These are phyloP conservation scores for Bradypus variegatus DNA, from an alignment of 2,797 vertebrate species.

Conservation along the genomic window DNA sequence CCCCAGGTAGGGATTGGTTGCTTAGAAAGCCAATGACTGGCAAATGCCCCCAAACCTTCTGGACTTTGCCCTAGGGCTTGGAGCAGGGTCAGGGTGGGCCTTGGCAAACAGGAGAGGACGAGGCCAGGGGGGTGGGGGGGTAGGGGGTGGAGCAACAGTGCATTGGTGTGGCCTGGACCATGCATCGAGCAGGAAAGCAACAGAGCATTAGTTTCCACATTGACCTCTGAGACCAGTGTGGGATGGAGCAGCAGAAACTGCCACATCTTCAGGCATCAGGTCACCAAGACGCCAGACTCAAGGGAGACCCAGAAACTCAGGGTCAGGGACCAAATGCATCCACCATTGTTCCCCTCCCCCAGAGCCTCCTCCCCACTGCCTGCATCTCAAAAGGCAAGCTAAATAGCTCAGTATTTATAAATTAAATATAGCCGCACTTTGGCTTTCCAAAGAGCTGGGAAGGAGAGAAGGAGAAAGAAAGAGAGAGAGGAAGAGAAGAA, in stretches of 20 bases:
- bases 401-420: slow-evolving; percentile 61
- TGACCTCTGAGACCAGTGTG: background rate
- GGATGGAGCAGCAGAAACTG: background rate
- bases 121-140: no score
- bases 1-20: background rate
- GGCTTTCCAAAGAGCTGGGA: slow-evolving; percentile 61
- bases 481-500: slow-evolving; percentile 63
- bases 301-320: background rate
- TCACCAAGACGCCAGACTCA: background rate
- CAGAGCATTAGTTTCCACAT: background rate
- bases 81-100: background rate
- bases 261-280: background rate
- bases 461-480: slow-evolving; percentile 65
- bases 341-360: background rate
- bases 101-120: background rate
- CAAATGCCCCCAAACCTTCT: background rate
- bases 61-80: background rate
- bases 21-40: background rate
- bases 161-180: background rate
- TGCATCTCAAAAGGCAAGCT: slow-evolving; percentile 65
- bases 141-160: no score
- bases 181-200: background rate
- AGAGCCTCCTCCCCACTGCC: slow-evolving; percentile 25
- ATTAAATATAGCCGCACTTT: slow-evolving; percentile 53
- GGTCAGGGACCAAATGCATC: background rate